These are phyloP conservation scores for Rhabdomys pumilio DNA, from an alignment of 2,797 vertebrate species.

Conservation along the genomic window DNA sequence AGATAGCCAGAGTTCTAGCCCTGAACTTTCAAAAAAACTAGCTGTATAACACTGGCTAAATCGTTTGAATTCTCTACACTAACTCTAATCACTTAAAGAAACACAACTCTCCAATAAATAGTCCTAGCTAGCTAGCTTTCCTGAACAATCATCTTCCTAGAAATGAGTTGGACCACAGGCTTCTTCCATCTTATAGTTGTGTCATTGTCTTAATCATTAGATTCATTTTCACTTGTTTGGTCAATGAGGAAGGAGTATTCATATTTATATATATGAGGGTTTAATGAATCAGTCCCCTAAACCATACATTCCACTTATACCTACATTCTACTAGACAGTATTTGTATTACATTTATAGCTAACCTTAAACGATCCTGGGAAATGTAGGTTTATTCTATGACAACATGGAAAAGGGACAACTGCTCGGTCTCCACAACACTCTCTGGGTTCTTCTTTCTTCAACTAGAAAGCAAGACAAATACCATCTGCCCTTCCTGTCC, in stretches of 20 bases:
- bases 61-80: slow-evolving; percentile 10
- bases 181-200: slow-evolving; percentile 24
- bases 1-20: slow-evolving; percentile 47
- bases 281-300: slow-evolving; percentile 2
- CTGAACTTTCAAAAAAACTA: not conserved
- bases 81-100: slow-evolving; percentile 43
- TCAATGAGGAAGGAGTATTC: slow-evolving; percentile 11
- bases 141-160: slow-evolving; percentile 38
- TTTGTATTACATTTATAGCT: not conserved
- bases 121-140: slow-evolving; percentile 41
- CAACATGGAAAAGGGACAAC: slow-evolving; percentile 29
- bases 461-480: slow-evolving; percentile 59
- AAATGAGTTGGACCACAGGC: not conserved
- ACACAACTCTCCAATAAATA: not conserved
- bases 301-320: slow-evolving; percentile 13
- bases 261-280: not conserved
- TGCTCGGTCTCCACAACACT: slow-evolving; percentile 4
- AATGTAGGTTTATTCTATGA: not conserved
- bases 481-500: slow-evolving; percentile 6
- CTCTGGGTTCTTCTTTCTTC: slow-evolving; percentile 44
- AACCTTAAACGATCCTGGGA: slow-evolving; percentile 43
- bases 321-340: not conserved
- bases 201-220: slow-evolving; percentile 14
- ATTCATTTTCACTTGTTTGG: slow-evolving; percentile 46
- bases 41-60: slow-evolving; percentile 29